Evolutionary conservation across 2,888 invertebrate genomes (phyloP), one percentile per base, ranked within the genome.

Genomic region (Trisateles emortualis): DNA sequence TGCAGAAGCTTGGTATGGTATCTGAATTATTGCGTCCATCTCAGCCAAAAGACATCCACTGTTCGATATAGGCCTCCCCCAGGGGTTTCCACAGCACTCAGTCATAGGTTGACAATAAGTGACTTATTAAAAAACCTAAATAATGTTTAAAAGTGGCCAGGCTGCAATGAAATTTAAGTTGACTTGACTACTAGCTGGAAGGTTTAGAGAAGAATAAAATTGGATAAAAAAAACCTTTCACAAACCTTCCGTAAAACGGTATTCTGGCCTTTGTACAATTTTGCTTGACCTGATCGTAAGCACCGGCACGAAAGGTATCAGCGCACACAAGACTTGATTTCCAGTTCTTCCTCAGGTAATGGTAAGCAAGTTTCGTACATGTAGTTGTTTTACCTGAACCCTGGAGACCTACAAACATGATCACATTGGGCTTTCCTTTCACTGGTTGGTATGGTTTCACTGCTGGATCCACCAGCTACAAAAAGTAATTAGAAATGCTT

Each of bases 361-460:
- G 97, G 90, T 99, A 99, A 13, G 99, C 99, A 79, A 99, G 93
- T 94, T 99, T 99, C 62, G 99, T 99, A 93, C 99, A 99, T 0
- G 99, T 99, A 17, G 99, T 99, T 0, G 99, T 99, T 94, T 99
- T 99, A 69, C 99, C 99, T 52, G 99, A 99, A 60, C 99, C 99
- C 93, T 99, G 99, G 9, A 99, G 95, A 78, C 99, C 99, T 47
- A 99, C 99, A 94, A 99, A 99, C 99, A 99, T 99, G 72, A 99
- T 97, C 14, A 99, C 94, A 89, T 99, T 99, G 38, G 97, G 95
- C 80, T 96, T 96, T 44, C 98, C 99, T 92, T 99, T 99, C 0
- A 96, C 93, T 38, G 99, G 99, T 79, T 97, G 97, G 93, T 97
- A 99, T 3, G 99, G 97, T 84, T 99, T 99, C 0, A 99, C 99